Percentiles rank a stretch among this genome's conserved stretches.
phyloP scores from a whole-genome alignment of 2,113 vertebrate genomes.

The Empidonax traillii region DNA sequence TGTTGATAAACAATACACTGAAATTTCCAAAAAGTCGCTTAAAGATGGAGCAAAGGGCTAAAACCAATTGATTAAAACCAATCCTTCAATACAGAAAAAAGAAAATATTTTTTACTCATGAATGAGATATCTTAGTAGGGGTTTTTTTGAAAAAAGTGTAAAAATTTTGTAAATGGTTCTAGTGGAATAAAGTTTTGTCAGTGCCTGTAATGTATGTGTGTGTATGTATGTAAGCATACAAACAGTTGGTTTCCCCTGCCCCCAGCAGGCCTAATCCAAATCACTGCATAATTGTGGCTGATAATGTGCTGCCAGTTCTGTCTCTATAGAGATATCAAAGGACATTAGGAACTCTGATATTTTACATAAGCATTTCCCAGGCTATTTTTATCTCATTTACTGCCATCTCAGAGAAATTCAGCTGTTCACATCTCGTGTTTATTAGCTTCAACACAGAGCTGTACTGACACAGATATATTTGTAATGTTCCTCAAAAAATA shows the following conservation, averaged over 20 bases:
- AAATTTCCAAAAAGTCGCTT: neutral
- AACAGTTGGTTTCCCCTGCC: neutral
- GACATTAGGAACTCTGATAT: neutral
- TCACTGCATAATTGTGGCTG: neutral
- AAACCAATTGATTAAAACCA: neutral
- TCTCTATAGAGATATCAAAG: neutral
- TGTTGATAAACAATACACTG: neutral
- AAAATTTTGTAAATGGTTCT: neutral
- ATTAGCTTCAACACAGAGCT: neutral
- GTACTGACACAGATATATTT: neutral
- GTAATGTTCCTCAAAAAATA: neutral
- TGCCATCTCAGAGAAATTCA: slow-evolving; percentile 8
- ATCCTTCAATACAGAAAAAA: neutral
- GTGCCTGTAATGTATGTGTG: neutral
- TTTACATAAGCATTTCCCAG: slow-evolving; percentile 4
- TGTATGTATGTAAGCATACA: neutral
- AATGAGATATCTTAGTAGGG: neutral
- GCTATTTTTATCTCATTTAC: neutral
- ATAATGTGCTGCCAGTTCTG: neutral
- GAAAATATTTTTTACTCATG: neutral
- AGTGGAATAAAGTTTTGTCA: neutral
- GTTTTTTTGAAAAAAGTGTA: neutral
- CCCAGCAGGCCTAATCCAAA: neutral
- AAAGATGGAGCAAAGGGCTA: neutral
- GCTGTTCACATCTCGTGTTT: neutral